These are phyloP conservation scores for Drosophila rellima DNA, from an alignment of 2,888 invertebrate genomes.

Conservation along the genomic window DNA sequence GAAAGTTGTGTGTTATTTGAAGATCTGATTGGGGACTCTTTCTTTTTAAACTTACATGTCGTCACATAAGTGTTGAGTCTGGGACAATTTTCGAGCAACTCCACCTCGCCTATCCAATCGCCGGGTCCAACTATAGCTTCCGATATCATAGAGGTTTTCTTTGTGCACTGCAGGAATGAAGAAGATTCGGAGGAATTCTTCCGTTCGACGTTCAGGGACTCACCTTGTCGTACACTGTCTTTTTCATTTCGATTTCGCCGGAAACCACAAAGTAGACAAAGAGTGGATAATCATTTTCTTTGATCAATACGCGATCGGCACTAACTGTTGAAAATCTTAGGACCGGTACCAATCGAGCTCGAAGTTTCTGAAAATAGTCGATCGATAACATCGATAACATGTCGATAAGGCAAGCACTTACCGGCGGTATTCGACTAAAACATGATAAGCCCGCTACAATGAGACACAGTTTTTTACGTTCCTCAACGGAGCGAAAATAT, in stretches of 20 bases:
- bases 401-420: slow-evolving; percentile 36
- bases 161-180: slow-evolving; percentile 15
- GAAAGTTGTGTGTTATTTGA: background rate
- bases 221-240: slow-evolving; percentile 78
- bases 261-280: slow-evolving; percentile 89
- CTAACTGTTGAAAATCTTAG: slow-evolving; percentile 88
- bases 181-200: too few relatives aligned
- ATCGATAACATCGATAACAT: background rate
- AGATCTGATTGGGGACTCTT: background rate
- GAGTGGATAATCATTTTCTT: slow-evolving; percentile 88
- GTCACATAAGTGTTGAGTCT: slow-evolving; percentile 66
- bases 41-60: slow-evolving; percentile 41
- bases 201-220: background rate
- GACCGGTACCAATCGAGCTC: slow-evolving; percentile 88
- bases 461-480: slow-evolving; percentile 87
- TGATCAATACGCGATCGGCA: slow-evolving; percentile 88
- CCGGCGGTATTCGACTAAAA: slow-evolving; percentile 88
- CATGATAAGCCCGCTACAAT: slow-evolving; percentile 88
- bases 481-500: slow-evolving; percentile 87
- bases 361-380: slow-evolving; percentile 86
- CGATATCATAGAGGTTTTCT: slow-evolving; percentile 34
- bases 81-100: slow-evolving; percentile 69
- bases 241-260: slow-evolving; percentile 87
- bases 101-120: slow-evolving; percentile 81
- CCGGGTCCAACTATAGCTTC: slow-evolving; percentile 80